These are phyloP conservation scores for Ramphastos sulfuratus DNA, from an alignment of 2,113 vertebrate species.

Conservation along the genomic window DNA sequence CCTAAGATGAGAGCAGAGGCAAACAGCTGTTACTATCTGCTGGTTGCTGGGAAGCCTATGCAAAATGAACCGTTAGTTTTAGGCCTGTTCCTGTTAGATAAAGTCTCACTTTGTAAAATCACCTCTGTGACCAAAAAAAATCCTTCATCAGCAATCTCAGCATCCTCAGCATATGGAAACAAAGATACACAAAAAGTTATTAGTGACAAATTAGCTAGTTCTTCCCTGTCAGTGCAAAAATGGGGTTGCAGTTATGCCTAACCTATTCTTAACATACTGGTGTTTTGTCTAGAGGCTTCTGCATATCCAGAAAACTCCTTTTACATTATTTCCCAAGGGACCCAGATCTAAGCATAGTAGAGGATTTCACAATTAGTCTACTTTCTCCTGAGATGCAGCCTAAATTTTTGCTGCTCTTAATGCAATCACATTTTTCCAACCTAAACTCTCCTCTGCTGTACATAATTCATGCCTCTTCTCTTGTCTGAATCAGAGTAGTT, in stretches of 20 bases:
- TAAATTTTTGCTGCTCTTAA: slow-evolving; percentile 61
- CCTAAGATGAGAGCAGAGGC: not conserved
- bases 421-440: slow-evolving; percentile 43
- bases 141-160: not conserved
- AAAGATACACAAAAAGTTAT: not conserved
- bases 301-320: not conserved
- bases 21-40: not conserved
- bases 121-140: slow-evolving; percentile 10
- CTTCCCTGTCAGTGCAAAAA: not conserved
- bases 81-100: slow-evolving; percentile 10
- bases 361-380: slow-evolving; percentile 62
- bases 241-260: not conserved
- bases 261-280: slow-evolving; percentile 19
- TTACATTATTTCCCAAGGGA: slow-evolving; percentile 39
- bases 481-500: not conserved
- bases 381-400: slow-evolving; percentile 64
- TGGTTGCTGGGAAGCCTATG: slow-evolving; percentile 4
- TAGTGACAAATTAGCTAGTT: slow-evolving; percentile 6
- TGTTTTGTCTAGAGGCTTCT: slow-evolving; percentile 44
- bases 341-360: slow-evolving; percentile 35
- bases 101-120: slow-evolving; percentile 15
- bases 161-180: not conserved
- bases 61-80: not conserved
- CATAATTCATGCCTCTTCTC: slow-evolving; percentile 1
- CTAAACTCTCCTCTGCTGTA: slow-evolving; percentile 53